Evolutionary conservation across 1,140 invertebrate genomes (phyloP), one percentile per base, ranked within the genome.

Genomic region (Bilobella aurantiaca): DNA sequence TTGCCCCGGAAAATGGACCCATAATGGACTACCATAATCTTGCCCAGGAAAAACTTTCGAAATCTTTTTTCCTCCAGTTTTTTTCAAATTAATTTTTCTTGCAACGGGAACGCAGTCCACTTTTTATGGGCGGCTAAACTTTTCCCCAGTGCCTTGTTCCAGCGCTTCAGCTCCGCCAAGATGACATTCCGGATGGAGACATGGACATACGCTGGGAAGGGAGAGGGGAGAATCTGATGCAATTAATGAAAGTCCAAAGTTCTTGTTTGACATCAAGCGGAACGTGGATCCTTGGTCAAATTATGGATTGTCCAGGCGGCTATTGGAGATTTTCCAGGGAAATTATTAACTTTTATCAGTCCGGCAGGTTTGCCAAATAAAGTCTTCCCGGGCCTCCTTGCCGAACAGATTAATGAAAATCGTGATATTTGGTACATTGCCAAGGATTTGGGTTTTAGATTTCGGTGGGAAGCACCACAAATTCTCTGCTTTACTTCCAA

Each of bases 341-440:
- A 42, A n/a, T 42, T 42, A 42, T 42, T 42, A 42, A n/a, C n/a
- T n/a, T n/a, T 53, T 53, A 53, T 53, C 49, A 53, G 49, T 23
- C 8, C 5, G 49, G 49, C 49, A 53, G 49, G 49, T 53, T 53
- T 53, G 49, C 49, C 49, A 53, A 53, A 53, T 53, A 53, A 53
- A 53, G 8, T 53, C 49, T 42, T 8, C 21, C 49, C 23, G 21
- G 49, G n/a, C n/a, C n/a, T n/a, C n/a, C n/a, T n/a, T n/a, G n/a
- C n/a, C n/a, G n/a, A n/a, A 12, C 37, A 12, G 49, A 53, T 23
- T 53, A 53, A 53, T 53, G 49, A 53, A 53, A 53, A 18, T 53
- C 49, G 49, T 53, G 49, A 8, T 53, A 23, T 14, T 5, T 23
- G 14, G 12, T 23, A 12, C 23, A 12, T 53, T 53, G 5, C 49